Percentiles rank a stretch among this genome's conserved stretches.
These are phyloP conservation scores for Calyptommatus sinebrachiatus DNA, from an alignment of 2,113 vertebrate genomes.

Conservation along the genomic window DNA sequence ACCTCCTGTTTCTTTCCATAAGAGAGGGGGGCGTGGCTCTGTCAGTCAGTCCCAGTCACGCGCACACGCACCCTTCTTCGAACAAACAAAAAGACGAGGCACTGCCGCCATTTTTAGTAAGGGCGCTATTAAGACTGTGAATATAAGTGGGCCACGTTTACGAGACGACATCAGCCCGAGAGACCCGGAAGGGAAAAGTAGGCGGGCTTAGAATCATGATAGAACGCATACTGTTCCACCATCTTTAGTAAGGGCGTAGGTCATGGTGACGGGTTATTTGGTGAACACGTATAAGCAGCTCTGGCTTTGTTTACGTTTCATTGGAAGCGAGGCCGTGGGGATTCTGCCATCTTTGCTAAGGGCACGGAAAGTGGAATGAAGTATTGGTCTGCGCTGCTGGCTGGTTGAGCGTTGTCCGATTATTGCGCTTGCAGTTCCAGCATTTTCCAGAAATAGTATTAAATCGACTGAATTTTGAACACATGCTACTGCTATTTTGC, in stretches of 20 bases:
- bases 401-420: no score
- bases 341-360: neutral
- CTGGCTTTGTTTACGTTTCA: neutral
- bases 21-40: neutral
- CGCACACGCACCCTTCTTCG: neutral
- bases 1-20: no score
- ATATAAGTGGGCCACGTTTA: neutral
- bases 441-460: no score
- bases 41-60: neutral
- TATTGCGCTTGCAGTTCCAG: no score
- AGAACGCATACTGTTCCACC: neutral
- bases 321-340: neutral
- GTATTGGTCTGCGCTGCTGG: no score
- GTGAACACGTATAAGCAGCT: neutral
- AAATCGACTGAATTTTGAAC: no score
- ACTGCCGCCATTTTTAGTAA: conserved; percentile 35
- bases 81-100: no score
- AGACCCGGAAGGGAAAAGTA: neutral
- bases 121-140: conserved; percentile 4
- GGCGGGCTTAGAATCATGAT: neutral
- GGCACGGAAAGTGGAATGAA: no score
- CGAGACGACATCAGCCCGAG: neutral
- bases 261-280: no score
- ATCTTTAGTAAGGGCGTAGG: conserved; percentile 30
- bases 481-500: no score